Base-by-base conservation (phyloP, 2,888 invertebrate genomes). In the Liodrosophila aerea region DNA sequence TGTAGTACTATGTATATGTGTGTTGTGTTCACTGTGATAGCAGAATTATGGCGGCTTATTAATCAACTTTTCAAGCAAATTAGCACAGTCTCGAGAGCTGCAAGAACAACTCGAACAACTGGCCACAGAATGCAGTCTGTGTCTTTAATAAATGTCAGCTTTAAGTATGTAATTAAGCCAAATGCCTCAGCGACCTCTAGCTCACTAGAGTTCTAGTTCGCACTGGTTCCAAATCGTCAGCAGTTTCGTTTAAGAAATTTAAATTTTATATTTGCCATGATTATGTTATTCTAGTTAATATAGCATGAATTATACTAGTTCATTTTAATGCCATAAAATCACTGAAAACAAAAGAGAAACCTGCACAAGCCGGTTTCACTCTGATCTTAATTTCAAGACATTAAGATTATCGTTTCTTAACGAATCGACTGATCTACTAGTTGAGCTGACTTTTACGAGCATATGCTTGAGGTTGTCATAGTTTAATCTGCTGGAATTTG, bases 111-210 rank as follows among this genome's bases (percentile, higher is more conserved):
- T 22, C 5, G 34, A 44, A 29, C n/a, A 13, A 4, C 7, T 27
- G 4, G n/a, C 27, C 44, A 15, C 34, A 52, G 66, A 69, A 45
- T 46, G 66, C 57, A 62, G 51, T 37, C 58, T 58, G 46, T 40
- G 43, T 7, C 85, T 85, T 68, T 85, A 71, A 78, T 85, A 71
- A 83, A 83, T 85, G 84, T 83, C 83, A 72, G 76, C 76, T 63
- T 83, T 76, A 83, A 83, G 63, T 78, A 66, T 69, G 57, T 64
- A 83, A 85, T 83, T 78, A 78, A 76, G 58, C 58, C 62, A 59
- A 64, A 49, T 41, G 40, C 18, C n/a, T n/a, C 43, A 47, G 54
- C 60, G 40, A 13, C 11, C 27, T 9, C 27, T 13, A n/a, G 31
- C 7, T 36, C 5, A n/a, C n/a, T n/a, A n/a, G n/a, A 59, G 37